Evolutionary conservation across 2,797 vertebrate genomes (phyloP).

Genomic region (Sternarchorhynchus goeldii): DNA sequence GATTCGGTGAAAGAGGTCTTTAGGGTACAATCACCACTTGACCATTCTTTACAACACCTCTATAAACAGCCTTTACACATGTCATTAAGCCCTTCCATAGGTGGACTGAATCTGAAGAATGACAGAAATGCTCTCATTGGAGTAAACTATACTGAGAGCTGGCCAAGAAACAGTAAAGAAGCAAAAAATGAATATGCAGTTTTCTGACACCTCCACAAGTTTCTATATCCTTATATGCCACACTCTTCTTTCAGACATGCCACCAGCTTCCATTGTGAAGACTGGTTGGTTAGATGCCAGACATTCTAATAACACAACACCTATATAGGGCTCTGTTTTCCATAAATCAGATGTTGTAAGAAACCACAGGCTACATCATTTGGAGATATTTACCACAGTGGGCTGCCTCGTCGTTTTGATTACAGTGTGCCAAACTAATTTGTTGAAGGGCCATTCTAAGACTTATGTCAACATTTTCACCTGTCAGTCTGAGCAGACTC

Average conservation of each 20-base stretch:
- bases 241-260: background rate
- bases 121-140: too few relatives aligned
- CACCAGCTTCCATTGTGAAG: background rate
- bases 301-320: slow-evolving; percentile 14
- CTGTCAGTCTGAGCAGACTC: slow-evolving; percentile 41
- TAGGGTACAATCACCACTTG: too few relatives aligned
- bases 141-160: background rate
- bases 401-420: slow-evolving; percentile 40
- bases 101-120: too few relatives aligned
- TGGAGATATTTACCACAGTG: slow-evolving; percentile 36
- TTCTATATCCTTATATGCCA: background rate
- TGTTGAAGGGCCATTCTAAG: slow-evolving; percentile 37
- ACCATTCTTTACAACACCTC: too few relatives aligned
- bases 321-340: slow-evolving; percentile 4
- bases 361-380: slow-evolving; percentile 26
- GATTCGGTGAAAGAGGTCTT: too few relatives aligned
- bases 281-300: background rate
- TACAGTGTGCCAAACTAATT: slow-evolving; percentile 43
- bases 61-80: too few relatives aligned
- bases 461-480: slow-evolving; percentile 41
- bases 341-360: slow-evolving; percentile 31
- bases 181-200: background rate
- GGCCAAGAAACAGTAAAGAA: background rate
- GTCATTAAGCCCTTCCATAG: too few relatives aligned
- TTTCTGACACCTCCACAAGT: background rate